A percentile compares a stretch with the other conserved stretches of the same genome.
Evolutionary conservation across 2,888 invertebrate species (phyloP).

Genomic region (Tridacna gigas): DNA sequence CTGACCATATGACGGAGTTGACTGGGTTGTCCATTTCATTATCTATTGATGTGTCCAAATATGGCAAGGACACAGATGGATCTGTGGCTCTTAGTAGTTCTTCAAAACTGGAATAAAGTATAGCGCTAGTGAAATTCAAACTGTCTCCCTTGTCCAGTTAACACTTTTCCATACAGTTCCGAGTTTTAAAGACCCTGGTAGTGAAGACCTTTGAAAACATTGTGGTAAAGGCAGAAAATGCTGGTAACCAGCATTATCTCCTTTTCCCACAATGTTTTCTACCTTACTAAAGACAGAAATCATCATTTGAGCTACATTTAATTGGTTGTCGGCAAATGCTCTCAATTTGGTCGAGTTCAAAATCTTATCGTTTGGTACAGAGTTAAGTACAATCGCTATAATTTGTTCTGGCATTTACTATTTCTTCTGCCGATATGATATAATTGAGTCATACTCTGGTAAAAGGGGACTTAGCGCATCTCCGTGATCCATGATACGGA

Average conservation of each 20-base stretch:
- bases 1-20: slow-evolving; percentile 69
- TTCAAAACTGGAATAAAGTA: slow-evolving; percentile 68
- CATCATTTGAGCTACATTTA: too few relatives aligned
- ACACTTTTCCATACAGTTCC: not conserved
- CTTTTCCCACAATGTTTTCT: not conserved
- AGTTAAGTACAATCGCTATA: too few relatives aligned
- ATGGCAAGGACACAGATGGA: slow-evolving; percentile 69
- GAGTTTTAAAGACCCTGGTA: not conserved
- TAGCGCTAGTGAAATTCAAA: not conserved
- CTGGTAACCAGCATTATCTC: not conserved
- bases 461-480: too few relatives aligned
- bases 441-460: too few relatives aligned
- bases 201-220: not conserved
- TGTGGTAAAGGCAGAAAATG: not conserved
- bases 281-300: not conserved
- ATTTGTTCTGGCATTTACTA: too few relatives aligned
- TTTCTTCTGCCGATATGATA: too few relatives aligned
- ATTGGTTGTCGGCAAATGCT: too few relatives aligned
- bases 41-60: slow-evolving; percentile 73
- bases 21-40: slow-evolving; percentile 65
- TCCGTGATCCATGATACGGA: too few relatives aligned
- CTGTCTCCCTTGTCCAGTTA: not conserved
- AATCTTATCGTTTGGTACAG: too few relatives aligned
- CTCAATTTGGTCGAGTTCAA: too few relatives aligned
- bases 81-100: slow-evolving; percentile 70